phyloP scores from a whole-genome alignment of 37 sponge, comb jelly and placozoan genomes.

The Theonella swinhoei region DNA sequence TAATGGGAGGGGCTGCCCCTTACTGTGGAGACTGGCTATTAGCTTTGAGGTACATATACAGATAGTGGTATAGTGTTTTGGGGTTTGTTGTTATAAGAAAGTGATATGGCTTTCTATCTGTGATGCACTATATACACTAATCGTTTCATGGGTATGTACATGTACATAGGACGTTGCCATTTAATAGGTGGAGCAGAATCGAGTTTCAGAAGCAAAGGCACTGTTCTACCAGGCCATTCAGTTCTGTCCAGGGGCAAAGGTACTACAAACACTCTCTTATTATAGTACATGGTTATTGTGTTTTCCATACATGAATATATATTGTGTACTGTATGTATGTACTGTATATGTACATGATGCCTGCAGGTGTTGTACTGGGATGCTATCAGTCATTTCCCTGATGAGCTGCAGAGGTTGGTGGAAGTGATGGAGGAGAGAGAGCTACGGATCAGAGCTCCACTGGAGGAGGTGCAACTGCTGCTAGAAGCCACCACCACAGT shows the following conservation, averaged over 20 bases:
- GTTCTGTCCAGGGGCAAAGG: conserved; percentile 88
- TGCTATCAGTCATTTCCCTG: conserved; percentile 49
- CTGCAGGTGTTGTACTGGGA: conserved; percentile 78
- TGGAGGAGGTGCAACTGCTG: conserved; percentile 83
- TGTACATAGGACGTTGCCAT: background rate
- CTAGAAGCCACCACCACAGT: background rate
- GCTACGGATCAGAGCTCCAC: conserved; percentile 72
- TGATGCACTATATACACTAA: background rate
- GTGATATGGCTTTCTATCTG: background rate
- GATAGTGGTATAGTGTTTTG: background rate
- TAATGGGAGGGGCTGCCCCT: conserved; percentile 46
- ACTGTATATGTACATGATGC: background rate
- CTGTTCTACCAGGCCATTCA: conserved; percentile 86
- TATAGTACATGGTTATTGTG: too few species aligned
- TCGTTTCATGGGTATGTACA: background rate
- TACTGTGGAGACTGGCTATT: conserved; percentile 84
- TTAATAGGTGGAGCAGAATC: conserved; percentile 43
- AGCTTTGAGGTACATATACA: conserved; percentile 61
- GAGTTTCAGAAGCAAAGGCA: conserved; percentile 33
- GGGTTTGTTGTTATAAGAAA: background rate
- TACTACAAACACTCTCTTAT: too few species aligned
- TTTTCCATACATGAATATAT: background rate
- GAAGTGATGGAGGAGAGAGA: conserved; percentile 87
- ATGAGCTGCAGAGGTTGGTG: conserved; percentile 48
- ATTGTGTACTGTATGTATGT: background rate